Percentiles rank a stretch among this genome's conserved stretches.
phyloP scores from a whole-genome alignment of 2,888 invertebrate genomes.

The Rhabditophanes sp. region DNA sequence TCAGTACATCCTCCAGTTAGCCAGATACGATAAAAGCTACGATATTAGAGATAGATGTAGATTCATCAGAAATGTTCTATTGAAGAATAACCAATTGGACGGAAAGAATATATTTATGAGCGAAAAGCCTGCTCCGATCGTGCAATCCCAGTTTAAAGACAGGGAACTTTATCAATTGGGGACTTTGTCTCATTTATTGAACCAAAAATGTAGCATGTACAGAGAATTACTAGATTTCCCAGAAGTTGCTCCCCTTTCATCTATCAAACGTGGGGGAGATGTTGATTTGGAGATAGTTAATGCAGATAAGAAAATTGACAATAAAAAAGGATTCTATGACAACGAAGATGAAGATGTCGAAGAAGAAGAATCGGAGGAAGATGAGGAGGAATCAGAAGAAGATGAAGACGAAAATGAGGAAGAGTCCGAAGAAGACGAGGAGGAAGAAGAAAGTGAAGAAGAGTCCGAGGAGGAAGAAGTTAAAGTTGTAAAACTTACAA shows the following conservation, averaged over 20 bases:
- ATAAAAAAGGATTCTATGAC: conserved; percentile 14
- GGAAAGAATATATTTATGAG: conserved; percentile 63
- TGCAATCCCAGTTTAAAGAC: conserved; percentile 57
- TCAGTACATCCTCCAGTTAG: conserved; percentile 78
- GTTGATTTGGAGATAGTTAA: conserved; percentile 15
- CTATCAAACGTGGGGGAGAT: conserved; percentile 23
- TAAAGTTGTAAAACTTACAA: conserved; percentile 15
- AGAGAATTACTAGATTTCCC: conserved; percentile 73
- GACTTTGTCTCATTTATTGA: conserved; percentile 81
- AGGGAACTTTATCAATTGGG: conserved; percentile 77
- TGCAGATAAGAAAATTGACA: conserved; percentile 8
- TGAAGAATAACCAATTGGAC: conserved; percentile 47
- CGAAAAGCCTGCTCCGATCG: conserved; percentile 77
- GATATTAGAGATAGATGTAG: conserved; percentile 81
- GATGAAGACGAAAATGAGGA: conserved; percentile 14
- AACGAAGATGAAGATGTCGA: conserved; percentile 14
- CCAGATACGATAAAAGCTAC: conserved; percentile 89
- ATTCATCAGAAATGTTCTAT: conserved; percentile 65
- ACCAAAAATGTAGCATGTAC: conserved; percentile 69
- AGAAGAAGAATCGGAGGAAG: conserved; percentile 34
- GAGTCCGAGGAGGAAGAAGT: conserved; percentile 14
- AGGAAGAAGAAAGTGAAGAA: conserved; percentile 12
- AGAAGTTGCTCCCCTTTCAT: conserved; percentile 58
- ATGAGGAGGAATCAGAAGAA: conserved; percentile 45
- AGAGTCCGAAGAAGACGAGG: conserved; percentile 12